Percentiles rank a stretch among this genome's conserved stretches.
Conservation (phyloP, 2,888 invertebrate genomes). For the Eupithecia subumbrata region DNA sequence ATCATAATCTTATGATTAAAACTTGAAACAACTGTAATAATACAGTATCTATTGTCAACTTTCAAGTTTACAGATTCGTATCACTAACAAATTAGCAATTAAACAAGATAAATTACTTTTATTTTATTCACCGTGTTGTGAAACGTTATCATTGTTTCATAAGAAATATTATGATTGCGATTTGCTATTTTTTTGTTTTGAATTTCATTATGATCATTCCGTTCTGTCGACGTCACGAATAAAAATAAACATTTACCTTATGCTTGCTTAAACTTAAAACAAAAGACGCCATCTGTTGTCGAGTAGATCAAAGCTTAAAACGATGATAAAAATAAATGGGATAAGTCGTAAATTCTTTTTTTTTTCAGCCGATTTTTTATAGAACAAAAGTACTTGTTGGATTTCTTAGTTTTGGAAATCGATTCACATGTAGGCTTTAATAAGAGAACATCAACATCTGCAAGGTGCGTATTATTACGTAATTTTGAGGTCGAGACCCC, state of each 20-base stretch:
- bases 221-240: neutral
- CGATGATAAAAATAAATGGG: neutral
- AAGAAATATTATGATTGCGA: neutral
- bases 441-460: conserved; percentile 8
- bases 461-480: conserved; percentile 29
- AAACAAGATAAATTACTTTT: conserved; percentile 23
- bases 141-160: conserved; percentile 26
- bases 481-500: conserved; percentile 42
- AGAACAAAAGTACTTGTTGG: no score
- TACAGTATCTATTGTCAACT: conserved; percentile 21
- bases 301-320: conserved; percentile 3
- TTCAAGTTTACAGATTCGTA: conserved; percentile 26
- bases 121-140: conserved; percentile 14
- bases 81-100: neutral
- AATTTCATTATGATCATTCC: neutral
- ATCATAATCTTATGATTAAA: neutral
- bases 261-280: neutral
- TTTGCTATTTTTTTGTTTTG: conserved; percentile 29
- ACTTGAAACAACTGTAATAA: no score
- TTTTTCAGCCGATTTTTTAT: neutral
- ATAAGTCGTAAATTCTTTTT: neutral
- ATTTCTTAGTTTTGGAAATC: neutral
- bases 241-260: neutral
- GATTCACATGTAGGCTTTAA: conserved; percentile 9
- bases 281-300: conserved; percentile 9